Evolutionary conservation across 2,888 invertebrate species (phyloP).

Genomic region (Atethmia centrago): DNA sequence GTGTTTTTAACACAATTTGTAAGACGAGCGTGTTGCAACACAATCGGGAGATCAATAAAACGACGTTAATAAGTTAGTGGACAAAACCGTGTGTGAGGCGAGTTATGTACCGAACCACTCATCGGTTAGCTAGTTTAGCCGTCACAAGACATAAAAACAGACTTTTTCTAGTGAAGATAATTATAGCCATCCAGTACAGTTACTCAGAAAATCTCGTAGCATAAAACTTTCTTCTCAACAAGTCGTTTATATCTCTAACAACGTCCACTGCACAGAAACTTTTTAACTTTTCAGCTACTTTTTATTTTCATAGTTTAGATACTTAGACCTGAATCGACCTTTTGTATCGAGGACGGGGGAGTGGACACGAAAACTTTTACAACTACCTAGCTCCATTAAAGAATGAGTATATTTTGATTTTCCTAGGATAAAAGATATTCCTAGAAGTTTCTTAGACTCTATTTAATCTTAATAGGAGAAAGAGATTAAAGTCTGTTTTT

Average conservation of each 20-base stretch:
- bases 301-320: not conserved
- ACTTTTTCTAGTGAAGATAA: not conserved
- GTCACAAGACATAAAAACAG: not conserved
- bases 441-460: not conserved
- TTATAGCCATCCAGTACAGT: not conserved
- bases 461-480: no score
- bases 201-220: not conserved
- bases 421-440: not conserved
- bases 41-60: not conserved
- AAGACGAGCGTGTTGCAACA: not conserved
- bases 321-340: not conserved
- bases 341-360: not conserved
- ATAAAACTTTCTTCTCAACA: not conserved
- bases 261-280: not conserved
- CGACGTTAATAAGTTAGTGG: no score
- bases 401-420: not conserved
- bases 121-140: not conserved
- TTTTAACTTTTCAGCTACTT: not conserved
- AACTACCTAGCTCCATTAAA: not conserved
- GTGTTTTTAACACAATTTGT: not conserved
- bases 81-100: no score
- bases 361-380: not conserved
- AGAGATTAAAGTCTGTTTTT: no score
- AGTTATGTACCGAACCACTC: not conserved
- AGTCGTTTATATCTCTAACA: not conserved